These are phyloP conservation scores for Parauchenoglanis ngamensis DNA, from an alignment of 2,797 vertebrate genomes.

Conservation along the genomic window DNA sequence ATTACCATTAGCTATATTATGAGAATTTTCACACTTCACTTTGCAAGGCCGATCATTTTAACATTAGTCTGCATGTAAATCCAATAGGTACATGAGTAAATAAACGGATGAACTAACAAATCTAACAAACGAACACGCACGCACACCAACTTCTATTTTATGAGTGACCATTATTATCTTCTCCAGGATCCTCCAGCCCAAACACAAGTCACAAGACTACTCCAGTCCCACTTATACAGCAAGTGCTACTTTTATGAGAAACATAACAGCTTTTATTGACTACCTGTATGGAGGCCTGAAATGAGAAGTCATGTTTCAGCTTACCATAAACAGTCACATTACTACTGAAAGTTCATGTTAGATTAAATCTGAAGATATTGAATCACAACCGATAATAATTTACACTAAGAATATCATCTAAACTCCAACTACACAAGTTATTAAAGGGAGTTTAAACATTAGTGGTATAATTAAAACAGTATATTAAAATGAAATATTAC, in stretches of 20 bases:
- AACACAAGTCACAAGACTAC: background rate
- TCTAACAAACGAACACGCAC: too few species aligned
- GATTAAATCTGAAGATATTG: background rate
- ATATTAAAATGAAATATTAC: background rate
- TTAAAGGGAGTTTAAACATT: background rate
- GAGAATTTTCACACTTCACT: too few species aligned
- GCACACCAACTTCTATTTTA: background rate
- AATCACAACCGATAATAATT: background rate
- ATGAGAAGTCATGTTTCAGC: background rate
- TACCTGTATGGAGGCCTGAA: background rate
- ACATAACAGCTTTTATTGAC: conserved; percentile 14
- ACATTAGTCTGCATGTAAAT: too few species aligned
- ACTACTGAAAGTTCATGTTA: background rate
- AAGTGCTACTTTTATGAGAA: conserved; percentile 34
- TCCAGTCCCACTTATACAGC: background rate
- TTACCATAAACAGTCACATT: background rate
- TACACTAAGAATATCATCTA: background rate
- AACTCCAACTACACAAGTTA: background rate
- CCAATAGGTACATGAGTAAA: too few species aligned
- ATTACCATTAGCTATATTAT: background rate
- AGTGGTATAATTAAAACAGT: background rate
- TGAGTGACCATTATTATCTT: background rate
- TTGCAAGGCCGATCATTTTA: too few species aligned
- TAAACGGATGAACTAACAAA: too few species aligned
- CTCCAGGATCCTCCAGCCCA: background rate